Percentiles rank a stretch among this genome's conserved stretches.
Evolutionary conservation across 2,888 invertebrate genomes (phyloP).

Genomic region (Drosophila multiciliata): DNA sequence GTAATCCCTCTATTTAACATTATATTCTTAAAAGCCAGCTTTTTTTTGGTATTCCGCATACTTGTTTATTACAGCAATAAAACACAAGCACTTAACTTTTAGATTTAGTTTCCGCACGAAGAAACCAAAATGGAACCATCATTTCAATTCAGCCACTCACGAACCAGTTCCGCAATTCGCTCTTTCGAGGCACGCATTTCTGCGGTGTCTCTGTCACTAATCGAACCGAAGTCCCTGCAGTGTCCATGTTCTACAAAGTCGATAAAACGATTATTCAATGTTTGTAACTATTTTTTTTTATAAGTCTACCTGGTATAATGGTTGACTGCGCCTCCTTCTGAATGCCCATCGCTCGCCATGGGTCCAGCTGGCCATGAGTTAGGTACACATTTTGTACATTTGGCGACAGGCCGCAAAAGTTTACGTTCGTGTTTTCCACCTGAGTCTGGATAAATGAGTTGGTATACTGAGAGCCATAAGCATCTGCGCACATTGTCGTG

Average conservation of each 20-base stretch:
- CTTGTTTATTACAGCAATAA: slow-evolving; percentile 30
- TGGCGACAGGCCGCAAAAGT: slow-evolving; percentile 85
- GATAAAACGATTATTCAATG: not conserved
- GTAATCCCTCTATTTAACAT: not conserved
- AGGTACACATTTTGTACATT: slow-evolving; percentile 86
- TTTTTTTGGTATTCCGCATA: not conserved
- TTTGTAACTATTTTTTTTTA: not conserved
- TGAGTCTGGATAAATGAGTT: slow-evolving; percentile 67
- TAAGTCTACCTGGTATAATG: slow-evolving; percentile 73
- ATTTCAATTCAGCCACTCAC: slow-evolving; percentile 72
- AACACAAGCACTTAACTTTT: not conserved
- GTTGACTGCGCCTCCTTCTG: slow-evolving; percentile 78
- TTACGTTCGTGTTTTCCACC: slow-evolving; percentile 83
- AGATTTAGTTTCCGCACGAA: slow-evolving; percentile 14
- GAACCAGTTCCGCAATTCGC: slow-evolving; percentile 79
- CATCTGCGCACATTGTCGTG: slow-evolving; percentile 76
- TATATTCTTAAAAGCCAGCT: not conserved
- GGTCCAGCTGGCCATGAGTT: slow-evolving; percentile 87
- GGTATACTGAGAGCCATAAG: slow-evolving; percentile 73
- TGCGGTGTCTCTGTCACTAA: slow-evolving; percentile 67
- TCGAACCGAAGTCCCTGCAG: slow-evolving; percentile 83
- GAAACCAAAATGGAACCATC: not conserved
- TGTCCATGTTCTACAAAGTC: slow-evolving; percentile 78
- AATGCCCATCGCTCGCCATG: slow-evolving; percentile 86
- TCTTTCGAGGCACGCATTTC: slow-evolving; percentile 82